These are phyloP conservation scores for Thomomys bottae DNA, from an alignment of 2,113 vertebrate genomes.

Conservation along the genomic window DNA sequence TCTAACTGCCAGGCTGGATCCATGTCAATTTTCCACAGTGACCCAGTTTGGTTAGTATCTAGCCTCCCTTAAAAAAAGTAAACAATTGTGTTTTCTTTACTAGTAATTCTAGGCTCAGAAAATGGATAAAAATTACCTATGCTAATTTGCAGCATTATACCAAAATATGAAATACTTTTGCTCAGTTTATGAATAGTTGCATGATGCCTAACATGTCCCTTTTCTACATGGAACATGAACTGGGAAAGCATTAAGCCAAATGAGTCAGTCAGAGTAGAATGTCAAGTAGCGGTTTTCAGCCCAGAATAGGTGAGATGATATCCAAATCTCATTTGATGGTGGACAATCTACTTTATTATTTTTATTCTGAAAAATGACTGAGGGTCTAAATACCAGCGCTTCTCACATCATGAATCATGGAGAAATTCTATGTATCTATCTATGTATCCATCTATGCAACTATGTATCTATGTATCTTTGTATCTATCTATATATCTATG, in stretches of 20 bases:
- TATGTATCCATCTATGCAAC: too few relatives aligned
- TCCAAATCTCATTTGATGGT: background rate
- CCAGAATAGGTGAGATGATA: background rate
- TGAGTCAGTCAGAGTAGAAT: background rate
- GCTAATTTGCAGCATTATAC: background rate
- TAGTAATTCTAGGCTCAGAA: background rate
- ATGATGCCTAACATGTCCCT: background rate
- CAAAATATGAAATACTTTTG: background rate
- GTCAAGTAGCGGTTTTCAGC: constrained; percentile 29
- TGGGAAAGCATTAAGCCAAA: background rate
- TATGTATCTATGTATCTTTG: too few relatives aligned
- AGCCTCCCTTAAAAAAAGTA: constrained; percentile 15
- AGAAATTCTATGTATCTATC: background rate
- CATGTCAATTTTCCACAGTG: background rate
- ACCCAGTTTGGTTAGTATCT: background rate
- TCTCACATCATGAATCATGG: constrained; percentile 15
- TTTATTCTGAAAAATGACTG: constrained; percentile 35
- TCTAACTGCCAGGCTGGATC: background rate
- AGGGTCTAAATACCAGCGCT: constrained; percentile 25
- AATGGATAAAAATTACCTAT: constrained; percentile 29
- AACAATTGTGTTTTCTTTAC: background rate
- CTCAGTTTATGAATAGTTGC: background rate
- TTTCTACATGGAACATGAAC: background rate
- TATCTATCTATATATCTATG: too few relatives aligned
- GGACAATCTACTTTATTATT: constrained; percentile 16